phyloP scores from a whole-genome alignment of 2,888 invertebrate genomes.

The Ichneumoninae sp. region DNA sequence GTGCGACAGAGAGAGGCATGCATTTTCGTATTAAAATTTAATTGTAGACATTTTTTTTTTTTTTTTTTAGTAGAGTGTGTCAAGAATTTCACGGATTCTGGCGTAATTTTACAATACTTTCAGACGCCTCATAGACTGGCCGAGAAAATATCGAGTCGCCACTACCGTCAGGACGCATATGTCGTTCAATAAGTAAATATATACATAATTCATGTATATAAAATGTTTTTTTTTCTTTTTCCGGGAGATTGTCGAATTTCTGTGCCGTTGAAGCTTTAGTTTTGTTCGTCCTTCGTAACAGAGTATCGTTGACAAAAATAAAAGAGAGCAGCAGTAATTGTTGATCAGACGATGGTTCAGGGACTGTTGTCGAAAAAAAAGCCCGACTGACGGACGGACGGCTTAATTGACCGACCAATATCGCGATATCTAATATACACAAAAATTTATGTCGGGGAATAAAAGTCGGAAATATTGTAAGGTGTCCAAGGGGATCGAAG shows the following conservation, averaged over 20 bases:
- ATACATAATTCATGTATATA: conserved; percentile 45
- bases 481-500: too few species aligned
- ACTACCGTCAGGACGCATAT: conserved; percentile 69
- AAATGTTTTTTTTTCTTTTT: conserved; percentile 27
- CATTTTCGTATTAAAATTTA: conserved; percentile 2
- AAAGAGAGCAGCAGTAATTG: neutral
- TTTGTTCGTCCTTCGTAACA: neutral
- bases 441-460: too few species aligned
- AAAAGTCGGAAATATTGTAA: too few species aligned
- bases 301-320: neutral
- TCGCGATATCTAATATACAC: too few species aligned
- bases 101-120: conserved; percentile 57
- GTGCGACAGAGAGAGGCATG: conserved; percentile 79
- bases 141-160: conserved; percentile 71
- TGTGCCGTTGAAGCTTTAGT: conserved; percentile 27
- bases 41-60: neutral
- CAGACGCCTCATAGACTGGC: conserved; percentile 65
- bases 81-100: neutral
- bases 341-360: neutral
- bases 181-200: conserved; percentile 73
- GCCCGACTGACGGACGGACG: neutral
- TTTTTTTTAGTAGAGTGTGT: neutral
- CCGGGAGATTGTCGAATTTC: conserved; percentile 39
- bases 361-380: conserved; percentile 2
- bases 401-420: too few species aligned